A percentile compares a stretch with the other conserved stretches of the same genome.
Evolutionary conservation across 1,140 invertebrate genomes (phyloP).

Genomic region (Macrobrachium rosenbergii): DNA sequence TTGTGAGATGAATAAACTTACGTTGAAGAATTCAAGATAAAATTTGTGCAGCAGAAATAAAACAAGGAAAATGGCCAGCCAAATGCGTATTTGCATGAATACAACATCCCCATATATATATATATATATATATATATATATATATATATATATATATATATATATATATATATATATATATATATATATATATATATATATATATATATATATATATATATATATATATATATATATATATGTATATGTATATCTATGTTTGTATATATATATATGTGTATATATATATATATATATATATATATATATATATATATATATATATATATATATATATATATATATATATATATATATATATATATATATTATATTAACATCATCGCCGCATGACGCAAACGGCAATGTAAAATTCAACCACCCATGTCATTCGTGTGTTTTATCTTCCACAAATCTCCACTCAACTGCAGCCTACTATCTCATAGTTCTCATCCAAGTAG

Average conservation of each 20-base stretch:
- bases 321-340: background rate
- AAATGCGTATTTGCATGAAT: no score
- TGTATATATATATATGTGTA: background rate
- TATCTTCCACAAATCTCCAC: no score
- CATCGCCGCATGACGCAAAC: background rate
- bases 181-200: background rate
- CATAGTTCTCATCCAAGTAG: no score
- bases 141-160: constrained; percentile 21
- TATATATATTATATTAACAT: background rate
- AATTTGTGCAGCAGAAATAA: no score
- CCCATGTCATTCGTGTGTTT: no score
- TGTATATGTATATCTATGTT: background rate
- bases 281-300: background rate
- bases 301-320: background rate
- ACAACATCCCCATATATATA: no score
- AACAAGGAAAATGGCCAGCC: no score
- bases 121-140: background rate
- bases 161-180: constrained; percentile 23
- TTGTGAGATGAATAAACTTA: no score
- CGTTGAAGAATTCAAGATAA: no score
- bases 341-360: background rate
- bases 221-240: background rate
- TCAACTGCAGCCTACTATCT: no score
- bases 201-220: background rate
- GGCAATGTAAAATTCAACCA: no score